These are phyloP conservation scores for Myxocyprinus asiaticus DNA, from an alignment of 2,113 vertebrate species.

Conservation along the genomic window DNA sequence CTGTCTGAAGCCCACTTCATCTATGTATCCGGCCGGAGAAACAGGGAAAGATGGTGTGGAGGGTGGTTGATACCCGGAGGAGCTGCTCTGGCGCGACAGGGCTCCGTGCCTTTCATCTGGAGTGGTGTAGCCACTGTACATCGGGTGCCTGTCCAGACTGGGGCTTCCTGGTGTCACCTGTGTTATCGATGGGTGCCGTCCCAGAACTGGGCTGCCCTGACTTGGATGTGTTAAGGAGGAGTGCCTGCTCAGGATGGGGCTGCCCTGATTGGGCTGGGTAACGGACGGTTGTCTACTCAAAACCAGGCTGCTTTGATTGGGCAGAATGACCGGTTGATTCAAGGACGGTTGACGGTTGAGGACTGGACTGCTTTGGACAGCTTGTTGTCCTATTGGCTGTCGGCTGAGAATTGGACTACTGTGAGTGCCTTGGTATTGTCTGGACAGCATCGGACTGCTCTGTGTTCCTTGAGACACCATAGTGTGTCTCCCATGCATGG, in stretches of 20 bases:
- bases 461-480: constrained; percentile 62
- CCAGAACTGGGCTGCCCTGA: constrained; percentile 81
- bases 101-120: constrained; percentile 86
- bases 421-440: constrained; percentile 56
- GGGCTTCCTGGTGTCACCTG: constrained; percentile 79
- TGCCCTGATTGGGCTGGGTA: constrained; percentile 65
- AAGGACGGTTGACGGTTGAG: constrained; percentile 41
- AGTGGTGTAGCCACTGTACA: constrained; percentile 85
- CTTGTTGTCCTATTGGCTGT: constrained; percentile 57
- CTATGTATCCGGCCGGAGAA: constrained; percentile 82
- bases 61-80: constrained; percentile 90
- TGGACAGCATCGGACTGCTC: constrained; percentile 49
- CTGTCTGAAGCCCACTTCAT: constrained; percentile 81
- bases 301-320: constrained; percentile 65
- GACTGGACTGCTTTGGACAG: constrained; percentile 78
- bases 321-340: constrained; percentile 57
- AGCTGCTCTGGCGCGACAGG: constrained; percentile 91
- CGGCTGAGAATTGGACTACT: constrained; percentile 64
- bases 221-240: constrained; percentile 59
- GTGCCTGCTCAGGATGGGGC: constrained; percentile 71
- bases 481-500: constrained; percentile 59
- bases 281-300: constrained; percentile 67
- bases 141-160: constrained; percentile 79
- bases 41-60: constrained; percentile 92
- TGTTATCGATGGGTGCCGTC: constrained; percentile 65